Conservation (phyloP, 2,113 vertebrate genomes). For the Elgaria multicarinata region DNA sequence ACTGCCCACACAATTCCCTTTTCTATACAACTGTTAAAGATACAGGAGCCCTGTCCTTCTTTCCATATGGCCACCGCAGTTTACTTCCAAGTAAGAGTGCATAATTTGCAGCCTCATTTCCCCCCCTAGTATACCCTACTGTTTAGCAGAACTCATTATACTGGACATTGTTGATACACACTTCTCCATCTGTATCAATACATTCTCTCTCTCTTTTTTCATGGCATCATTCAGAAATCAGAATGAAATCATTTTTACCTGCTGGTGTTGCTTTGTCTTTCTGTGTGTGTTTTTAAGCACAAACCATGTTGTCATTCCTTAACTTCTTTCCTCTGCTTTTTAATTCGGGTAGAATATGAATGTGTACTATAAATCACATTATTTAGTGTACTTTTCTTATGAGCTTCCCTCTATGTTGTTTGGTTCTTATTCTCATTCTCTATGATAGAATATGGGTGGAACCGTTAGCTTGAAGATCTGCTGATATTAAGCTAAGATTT, state of each 20-base stretch:
- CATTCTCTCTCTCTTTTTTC: background rate
- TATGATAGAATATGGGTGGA: background rate
- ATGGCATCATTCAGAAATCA: background rate
- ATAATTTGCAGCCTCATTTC: background rate
- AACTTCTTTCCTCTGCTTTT: background rate
- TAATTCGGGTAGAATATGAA: accelerated
- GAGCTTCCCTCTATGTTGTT: background rate
- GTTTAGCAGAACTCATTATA: background rate
- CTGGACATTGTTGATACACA: background rate
- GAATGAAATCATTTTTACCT: background rate
- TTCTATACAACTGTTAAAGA: too few relatives aligned
- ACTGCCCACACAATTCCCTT: too few relatives aligned
- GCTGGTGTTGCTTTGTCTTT: background rate
- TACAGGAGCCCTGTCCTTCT: too few relatives aligned
- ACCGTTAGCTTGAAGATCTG: background rate
- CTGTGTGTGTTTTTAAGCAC: background rate
- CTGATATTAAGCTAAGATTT: background rate
- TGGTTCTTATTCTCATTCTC: accelerated
- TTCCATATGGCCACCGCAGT: too few relatives aligned
- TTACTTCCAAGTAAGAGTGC: background rate
- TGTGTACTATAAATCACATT: background rate
- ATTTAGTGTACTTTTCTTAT: background rate
- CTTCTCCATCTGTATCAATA: background rate
- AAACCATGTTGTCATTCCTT: background rate
- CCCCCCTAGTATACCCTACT: background rate